Evolutionary conservation across 2,113 vertebrate species (phyloP).

Genomic region (Hyperopisus bebe): DNA sequence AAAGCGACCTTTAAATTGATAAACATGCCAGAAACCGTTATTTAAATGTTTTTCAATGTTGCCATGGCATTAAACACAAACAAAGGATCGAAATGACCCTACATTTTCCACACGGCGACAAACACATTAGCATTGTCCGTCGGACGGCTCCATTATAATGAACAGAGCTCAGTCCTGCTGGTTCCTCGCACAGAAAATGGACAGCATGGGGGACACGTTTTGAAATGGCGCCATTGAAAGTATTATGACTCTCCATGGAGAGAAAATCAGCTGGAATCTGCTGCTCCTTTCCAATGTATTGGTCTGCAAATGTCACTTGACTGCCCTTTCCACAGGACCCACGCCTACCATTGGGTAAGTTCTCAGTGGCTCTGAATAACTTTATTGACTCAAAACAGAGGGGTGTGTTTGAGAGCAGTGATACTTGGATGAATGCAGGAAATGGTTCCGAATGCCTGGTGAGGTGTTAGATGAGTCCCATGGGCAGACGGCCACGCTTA

Average conservation of each 20-base stretch:
- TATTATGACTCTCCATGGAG: conserved; percentile 14
- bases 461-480: background rate
- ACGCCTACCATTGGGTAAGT: background rate
- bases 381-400: conserved; percentile 13
- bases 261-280: conserved; percentile 11
- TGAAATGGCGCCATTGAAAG: conserved; percentile 11
- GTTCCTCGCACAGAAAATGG: background rate
- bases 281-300: background rate
- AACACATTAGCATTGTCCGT: background rate
- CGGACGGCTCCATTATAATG: background rate
- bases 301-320: conserved; percentile 5
- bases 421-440: background rate
- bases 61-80: background rate
- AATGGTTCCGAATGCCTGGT: background rate
- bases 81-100: background rate
- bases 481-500: background rate
- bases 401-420: background rate
- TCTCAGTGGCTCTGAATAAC: background rate
- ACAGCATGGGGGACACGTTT: background rate
- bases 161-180: background rate
- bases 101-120: background rate
- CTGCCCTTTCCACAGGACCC: background rate
- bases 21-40: background rate
- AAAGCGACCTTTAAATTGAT: background rate
- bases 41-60: background rate